Conservation (phyloP, 2,797 vertebrate species). For the Trichosurus vulpecula region DNA sequence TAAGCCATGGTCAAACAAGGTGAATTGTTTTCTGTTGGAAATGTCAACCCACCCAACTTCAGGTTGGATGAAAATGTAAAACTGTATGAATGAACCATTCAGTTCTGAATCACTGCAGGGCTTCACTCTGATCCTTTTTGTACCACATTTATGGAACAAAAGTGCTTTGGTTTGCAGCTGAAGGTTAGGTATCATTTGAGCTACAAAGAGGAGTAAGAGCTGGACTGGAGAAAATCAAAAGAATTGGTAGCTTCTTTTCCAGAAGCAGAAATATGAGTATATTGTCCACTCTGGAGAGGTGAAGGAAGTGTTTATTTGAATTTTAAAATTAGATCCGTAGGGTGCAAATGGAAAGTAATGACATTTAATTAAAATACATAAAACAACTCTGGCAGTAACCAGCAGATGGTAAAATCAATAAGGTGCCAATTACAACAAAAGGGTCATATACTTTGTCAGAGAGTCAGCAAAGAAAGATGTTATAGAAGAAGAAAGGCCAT, state of each 20-base stretch:
- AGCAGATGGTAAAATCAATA: conserved; percentile 15
- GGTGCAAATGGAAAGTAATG: neutral
- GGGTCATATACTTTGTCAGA: neutral
- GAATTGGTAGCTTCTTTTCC: neutral
- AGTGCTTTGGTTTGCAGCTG: neutral
- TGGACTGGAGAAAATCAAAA: conserved; percentile 1
- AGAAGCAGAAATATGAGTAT: neutral
- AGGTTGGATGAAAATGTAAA: neutral
- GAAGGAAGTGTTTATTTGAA: neutral
- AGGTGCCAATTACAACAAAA: neutral
- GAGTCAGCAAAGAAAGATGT: neutral
- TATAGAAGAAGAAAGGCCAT: neutral
- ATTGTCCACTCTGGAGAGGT: neutral
- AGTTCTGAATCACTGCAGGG: neutral
- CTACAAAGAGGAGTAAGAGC: neutral
- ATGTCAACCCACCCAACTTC: neutral
- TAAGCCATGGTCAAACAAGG: neutral
- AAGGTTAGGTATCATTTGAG: neutral
- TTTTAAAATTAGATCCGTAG: neutral
- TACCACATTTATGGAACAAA: neutral
- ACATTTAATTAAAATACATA: conserved; percentile 32
- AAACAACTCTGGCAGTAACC: conserved; percentile 9
- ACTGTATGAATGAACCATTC: neutral
- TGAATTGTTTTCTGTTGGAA: neutral
- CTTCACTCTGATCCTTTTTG: neutral